Percentiles rank a stretch among this genome's conserved stretches.
Conservation (phyloP, 1,140 invertebrate genomes). For the Geopemphigus sp. region DNA sequence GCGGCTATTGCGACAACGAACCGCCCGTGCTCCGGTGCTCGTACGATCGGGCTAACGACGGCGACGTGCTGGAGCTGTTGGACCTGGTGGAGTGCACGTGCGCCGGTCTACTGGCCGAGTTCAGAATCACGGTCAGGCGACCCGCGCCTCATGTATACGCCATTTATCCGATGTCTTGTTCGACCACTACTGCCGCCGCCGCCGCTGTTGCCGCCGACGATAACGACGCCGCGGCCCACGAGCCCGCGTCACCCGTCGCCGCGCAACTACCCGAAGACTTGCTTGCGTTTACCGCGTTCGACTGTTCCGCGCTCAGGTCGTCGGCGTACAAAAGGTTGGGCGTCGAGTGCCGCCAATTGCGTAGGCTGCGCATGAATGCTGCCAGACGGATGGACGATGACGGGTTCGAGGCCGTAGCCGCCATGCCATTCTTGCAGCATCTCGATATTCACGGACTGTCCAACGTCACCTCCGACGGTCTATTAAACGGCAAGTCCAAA, state of each 20-base stretch:
- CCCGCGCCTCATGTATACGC: constrained; percentile 9
- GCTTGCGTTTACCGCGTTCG: background rate
- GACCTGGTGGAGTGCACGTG: constrained; percentile 10
- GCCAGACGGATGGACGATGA: constrained; percentile 22
- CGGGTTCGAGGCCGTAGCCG: constrained; percentile 5
- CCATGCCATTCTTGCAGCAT: constrained; percentile 9
- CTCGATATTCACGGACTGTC: background rate
- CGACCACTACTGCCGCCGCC: background rate
- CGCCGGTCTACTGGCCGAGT: constrained; percentile 37
- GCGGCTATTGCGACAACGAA: background rate
- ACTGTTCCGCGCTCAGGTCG: constrained; percentile 6
- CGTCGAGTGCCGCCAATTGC: background rate
- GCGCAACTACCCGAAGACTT: constrained; percentile 24
- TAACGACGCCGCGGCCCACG: too few species aligned
- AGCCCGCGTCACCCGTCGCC: background rate
- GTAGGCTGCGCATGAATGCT: constrained; percentile 13
- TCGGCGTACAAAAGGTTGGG: constrained; percentile 8
- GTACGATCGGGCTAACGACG: constrained; percentile 19
- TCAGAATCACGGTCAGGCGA: background rate
- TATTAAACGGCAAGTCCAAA: background rate
- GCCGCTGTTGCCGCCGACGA: background rate
- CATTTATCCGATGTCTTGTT: constrained; percentile 7
- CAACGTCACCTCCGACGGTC: constrained; percentile 16
- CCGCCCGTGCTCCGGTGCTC: constrained; percentile 22
- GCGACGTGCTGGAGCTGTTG: background rate